Percentiles rank a stretch among this genome's conserved stretches.
Conservation (phyloP, 2,113 vertebrate species). For the Clarias magur region DNA sequence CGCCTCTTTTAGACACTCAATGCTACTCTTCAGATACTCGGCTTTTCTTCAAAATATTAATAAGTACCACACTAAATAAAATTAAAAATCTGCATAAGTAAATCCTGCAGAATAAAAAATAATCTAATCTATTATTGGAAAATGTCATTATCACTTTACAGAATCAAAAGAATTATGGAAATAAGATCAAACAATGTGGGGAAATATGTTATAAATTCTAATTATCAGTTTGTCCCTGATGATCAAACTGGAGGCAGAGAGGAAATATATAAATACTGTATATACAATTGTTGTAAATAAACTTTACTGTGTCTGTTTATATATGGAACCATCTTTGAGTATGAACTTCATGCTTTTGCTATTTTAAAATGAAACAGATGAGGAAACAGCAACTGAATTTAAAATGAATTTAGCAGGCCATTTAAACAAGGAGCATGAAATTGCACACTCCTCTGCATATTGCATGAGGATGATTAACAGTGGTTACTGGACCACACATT, state of each 20-base stretch:
- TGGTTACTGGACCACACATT: slow-evolving; percentile 18
- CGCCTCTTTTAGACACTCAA: background rate
- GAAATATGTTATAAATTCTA: too few species aligned
- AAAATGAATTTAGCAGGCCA: background rate
- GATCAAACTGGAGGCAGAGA: too few species aligned
- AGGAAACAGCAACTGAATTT: background rate
- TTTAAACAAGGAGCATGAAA: slow-evolving; percentile 32
- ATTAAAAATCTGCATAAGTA: background rate
- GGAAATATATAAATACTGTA: too few species aligned
- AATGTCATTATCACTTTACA: background rate
- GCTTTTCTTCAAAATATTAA: background rate
- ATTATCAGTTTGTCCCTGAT: too few species aligned
- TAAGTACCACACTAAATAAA: background rate
- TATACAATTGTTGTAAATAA: background rate
- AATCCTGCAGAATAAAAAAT: background rate
- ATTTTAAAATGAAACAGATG: background rate
- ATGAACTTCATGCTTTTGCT: background rate
- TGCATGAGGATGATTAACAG: slow-evolving; percentile 29
- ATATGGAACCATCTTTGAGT: background rate
- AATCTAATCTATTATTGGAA: background rate
- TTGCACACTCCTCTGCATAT: slow-evolving; percentile 7
- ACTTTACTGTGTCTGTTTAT: too few species aligned
- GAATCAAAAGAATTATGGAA: too few species aligned
- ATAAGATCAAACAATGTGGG: too few species aligned
- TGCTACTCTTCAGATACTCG: background rate